phyloP scores from a whole-genome alignment of 1,140 invertebrate genomes.

The Pogonomyrmex californicus region DNA sequence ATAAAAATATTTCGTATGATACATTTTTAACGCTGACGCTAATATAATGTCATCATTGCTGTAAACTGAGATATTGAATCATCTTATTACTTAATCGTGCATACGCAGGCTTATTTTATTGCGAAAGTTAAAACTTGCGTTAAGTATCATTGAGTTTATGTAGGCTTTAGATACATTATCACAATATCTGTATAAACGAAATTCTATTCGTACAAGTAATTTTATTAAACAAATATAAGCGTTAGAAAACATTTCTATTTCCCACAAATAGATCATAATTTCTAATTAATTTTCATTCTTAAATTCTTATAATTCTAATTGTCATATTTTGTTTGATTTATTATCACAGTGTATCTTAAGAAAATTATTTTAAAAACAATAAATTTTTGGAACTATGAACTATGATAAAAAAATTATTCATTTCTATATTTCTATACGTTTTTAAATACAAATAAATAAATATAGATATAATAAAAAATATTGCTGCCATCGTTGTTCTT shows the following conservation, averaged over 20 bases:
- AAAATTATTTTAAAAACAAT: no score
- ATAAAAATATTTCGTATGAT: neutral
- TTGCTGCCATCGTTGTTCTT: neutral
- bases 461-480: neutral
- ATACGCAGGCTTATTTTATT: neutral
- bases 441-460: neutral
- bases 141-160: neutral
- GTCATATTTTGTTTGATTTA: no score
- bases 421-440: neutral
- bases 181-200: neutral
- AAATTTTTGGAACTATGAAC: no score
- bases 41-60: slow-evolving; percentile 9
- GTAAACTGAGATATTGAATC: neutral
- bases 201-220: neutral
- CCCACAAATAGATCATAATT: neutral
- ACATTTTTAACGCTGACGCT: slow-evolving; percentile 36
- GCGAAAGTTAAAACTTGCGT: slow-evolving; percentile 15
- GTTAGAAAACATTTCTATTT: neutral
- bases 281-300: neutral
- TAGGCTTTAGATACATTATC: neutral
- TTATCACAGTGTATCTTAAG: no score
- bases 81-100: neutral
- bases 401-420: no score
- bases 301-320: neutral
- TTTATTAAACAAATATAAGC: neutral